Conservation (phyloP, 2,797 vertebrate species). For the Gambusia yucatana region DNA sequence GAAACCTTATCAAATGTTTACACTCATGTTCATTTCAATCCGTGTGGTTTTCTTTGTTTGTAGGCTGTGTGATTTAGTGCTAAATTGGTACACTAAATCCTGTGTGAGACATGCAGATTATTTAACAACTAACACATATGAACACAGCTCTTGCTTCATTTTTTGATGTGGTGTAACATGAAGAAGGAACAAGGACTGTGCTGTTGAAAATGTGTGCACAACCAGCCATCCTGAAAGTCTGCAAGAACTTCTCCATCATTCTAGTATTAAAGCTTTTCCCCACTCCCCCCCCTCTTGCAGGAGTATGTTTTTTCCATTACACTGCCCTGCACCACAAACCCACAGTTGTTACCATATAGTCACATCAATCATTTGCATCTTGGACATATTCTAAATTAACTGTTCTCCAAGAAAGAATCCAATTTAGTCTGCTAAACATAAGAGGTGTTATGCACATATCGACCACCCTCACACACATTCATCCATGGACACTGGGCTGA, state of each 20-base stretch:
- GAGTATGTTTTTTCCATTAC: slow-evolving; percentile 43
- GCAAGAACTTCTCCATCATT: slow-evolving; percentile 36
- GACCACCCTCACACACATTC: slow-evolving; percentile 65
- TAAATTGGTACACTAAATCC: slow-evolving; percentile 79
- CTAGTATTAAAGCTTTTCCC: slow-evolving; percentile 35
- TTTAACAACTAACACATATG: slow-evolving; percentile 59
- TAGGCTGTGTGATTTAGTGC: slow-evolving; percentile 69
- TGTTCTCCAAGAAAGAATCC: slow-evolving; percentile 78
- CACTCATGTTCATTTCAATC: slow-evolving; percentile 71
- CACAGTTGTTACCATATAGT: slow-evolving; percentile 66
- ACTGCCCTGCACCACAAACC: slow-evolving; percentile 49
- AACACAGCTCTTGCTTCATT: slow-evolving; percentile 29
- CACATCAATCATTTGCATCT: slow-evolving; percentile 83
- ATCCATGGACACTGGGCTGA: slow-evolving; percentile 70
- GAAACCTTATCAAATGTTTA: slow-evolving; percentile 80
- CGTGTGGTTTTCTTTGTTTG: slow-evolving; percentile 70
- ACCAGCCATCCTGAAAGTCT: slow-evolving; percentile 27
- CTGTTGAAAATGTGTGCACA: slow-evolving; percentile 41
- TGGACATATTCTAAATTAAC: slow-evolving; percentile 83
- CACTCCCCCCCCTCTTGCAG: slow-evolving; percentile 6
- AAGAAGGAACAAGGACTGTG: slow-evolving; percentile 11
- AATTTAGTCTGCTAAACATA: slow-evolving; percentile 79
- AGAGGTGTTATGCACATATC: slow-evolving; percentile 78
- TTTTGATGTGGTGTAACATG: slow-evolving; percentile 41
- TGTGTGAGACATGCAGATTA: slow-evolving; percentile 63